These are phyloP conservation scores for Zoanthus solanderi DNA, from an alignment of 92 coral and sea anemone genomes.

Conservation along the genomic window DNA sequence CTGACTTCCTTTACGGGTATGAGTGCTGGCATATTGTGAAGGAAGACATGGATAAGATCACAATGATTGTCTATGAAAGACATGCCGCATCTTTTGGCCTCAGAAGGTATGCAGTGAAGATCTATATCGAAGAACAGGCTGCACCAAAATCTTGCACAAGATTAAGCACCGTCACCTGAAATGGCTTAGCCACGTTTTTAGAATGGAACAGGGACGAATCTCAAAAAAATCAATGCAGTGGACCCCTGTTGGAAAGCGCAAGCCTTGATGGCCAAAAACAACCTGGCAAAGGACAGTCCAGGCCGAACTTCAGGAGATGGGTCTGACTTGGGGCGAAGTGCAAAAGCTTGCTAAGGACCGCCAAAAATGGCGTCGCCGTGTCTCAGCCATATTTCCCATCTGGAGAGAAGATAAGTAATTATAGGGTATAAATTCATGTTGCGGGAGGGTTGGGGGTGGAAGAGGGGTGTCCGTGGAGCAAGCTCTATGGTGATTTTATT, in stretches of 20 bases:
- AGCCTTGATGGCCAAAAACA: background rate
- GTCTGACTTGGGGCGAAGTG: background rate
- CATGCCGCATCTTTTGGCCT: background rate
- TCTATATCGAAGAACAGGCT: background rate
- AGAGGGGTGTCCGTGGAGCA: too few relatives aligned
- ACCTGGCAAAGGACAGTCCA: background rate
- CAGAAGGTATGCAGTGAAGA: background rate
- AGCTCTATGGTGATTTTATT: too few relatives aligned
- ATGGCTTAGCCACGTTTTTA: background rate
- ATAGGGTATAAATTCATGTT: too few relatives aligned
- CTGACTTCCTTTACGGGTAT: background rate
- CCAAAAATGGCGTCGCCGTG: background rate
- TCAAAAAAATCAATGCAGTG: background rate
- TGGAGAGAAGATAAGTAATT: too few relatives aligned
- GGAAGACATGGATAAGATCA: background rate
- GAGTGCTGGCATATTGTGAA: background rate
- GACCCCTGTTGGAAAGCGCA: background rate
- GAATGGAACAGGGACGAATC: background rate
- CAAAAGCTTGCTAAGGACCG: background rate
- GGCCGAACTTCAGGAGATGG: background rate
- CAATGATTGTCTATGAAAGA: background rate
- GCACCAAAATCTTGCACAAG: background rate
- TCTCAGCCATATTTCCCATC: too few relatives aligned
- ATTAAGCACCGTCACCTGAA: background rate
- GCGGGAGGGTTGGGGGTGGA: too few relatives aligned